These are phyloP conservation scores for Halocaridina rubra DNA, from an alignment of 2,888 invertebrate genomes.

Conservation along the genomic window DNA sequence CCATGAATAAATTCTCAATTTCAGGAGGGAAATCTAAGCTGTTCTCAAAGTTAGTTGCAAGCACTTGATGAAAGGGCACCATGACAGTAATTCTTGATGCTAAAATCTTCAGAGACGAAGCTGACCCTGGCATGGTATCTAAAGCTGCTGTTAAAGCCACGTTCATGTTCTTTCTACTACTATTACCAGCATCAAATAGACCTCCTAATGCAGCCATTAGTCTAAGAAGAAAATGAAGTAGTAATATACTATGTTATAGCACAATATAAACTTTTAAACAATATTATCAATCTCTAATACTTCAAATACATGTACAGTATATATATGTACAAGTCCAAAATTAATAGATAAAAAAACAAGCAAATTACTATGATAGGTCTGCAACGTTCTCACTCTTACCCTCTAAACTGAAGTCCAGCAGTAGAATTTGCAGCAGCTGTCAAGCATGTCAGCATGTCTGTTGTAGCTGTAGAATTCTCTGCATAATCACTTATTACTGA, in stretches of 20 bases:
- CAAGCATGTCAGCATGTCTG: background rate
- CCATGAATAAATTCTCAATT: background rate
- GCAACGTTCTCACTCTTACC: too few relatives aligned
- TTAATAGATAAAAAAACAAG: too few relatives aligned
- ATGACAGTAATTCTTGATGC: slow-evolving; percentile 8
- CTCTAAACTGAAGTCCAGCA: background rate
- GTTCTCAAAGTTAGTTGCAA: background rate
- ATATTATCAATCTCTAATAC: too few relatives aligned
- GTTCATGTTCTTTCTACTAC: background rate
- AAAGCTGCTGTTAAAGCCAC: background rate
- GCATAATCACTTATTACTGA: background rate
- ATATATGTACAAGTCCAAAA: too few relatives aligned
- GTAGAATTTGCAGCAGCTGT: background rate
- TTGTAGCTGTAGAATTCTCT: background rate
- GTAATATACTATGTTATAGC: too few relatives aligned
- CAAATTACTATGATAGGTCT: too few relatives aligned
- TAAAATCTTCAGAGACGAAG: background rate
- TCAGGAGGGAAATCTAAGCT: background rate
- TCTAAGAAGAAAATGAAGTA: slow-evolving; percentile 6
- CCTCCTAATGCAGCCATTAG: slow-evolving; percentile 4
- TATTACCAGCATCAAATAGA: background rate
- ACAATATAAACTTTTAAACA: too few relatives aligned
- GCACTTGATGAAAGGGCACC: background rate
- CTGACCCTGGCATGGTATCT: background rate
- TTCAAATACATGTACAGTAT: too few relatives aligned